phyloP scores from a whole-genome alignment of 2,113 vertebrate species.

The Illadopsis cleaveri region DNA sequence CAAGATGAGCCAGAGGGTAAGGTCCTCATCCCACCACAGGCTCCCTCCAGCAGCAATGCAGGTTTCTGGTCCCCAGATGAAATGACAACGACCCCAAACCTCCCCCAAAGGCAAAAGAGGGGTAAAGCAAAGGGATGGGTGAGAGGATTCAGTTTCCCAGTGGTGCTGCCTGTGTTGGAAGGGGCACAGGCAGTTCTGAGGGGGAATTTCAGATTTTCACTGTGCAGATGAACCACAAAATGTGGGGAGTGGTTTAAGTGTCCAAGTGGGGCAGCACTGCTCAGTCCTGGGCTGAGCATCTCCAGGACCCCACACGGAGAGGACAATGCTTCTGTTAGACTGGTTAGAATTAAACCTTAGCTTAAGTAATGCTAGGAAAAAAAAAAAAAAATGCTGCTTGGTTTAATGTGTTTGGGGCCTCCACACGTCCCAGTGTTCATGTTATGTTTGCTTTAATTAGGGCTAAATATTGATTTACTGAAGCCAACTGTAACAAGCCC shows the following conservation, averaged over 20 bases:
- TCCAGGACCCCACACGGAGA: neutral
- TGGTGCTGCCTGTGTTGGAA: accelerated
- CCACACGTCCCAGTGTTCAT: accelerated
- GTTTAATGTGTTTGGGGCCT: neutral
- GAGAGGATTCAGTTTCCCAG: accelerated
- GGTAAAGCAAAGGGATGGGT: neutral
- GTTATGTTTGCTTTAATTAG: slow-evolving; percentile 26
- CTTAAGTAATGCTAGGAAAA: neutral
- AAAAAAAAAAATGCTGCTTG: neutral
- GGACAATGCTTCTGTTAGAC: accelerated
- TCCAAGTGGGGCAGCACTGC: accelerated
- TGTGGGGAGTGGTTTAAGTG: accelerated
- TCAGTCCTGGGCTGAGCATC: neutral
- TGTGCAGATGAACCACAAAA: accelerated
- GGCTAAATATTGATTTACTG: neutral
- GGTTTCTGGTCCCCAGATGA: neutral
- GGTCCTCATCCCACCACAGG: accelerated
- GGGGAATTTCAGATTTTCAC: neutral
- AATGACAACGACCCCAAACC: accelerated
- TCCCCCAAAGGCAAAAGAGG: neutral
- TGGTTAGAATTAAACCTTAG: neutral
- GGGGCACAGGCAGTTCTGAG: accelerated
- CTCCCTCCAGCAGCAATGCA: accelerated
- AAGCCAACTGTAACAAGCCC: neutral
- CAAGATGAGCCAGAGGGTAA: accelerated